phyloP scores from a whole-genome alignment of 2,888 invertebrate species.

The Polydrusus tereticollis region DNA sequence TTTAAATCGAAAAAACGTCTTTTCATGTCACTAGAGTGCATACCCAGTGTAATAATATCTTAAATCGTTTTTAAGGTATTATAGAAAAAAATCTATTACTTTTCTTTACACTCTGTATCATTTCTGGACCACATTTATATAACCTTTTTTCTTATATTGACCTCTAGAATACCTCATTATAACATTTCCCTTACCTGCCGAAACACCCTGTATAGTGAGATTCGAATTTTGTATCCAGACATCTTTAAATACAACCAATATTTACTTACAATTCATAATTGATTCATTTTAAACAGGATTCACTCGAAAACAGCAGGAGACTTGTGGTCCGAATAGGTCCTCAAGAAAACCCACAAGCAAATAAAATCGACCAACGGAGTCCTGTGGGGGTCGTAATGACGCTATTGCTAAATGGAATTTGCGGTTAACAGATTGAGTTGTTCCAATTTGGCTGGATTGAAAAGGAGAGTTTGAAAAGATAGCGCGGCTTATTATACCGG shows the following conservation, averaged over 20 bases:
- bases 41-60: too few species aligned
- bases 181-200: too few species aligned
- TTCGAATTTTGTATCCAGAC: too few species aligned
- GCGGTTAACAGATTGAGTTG: constrained; percentile 6
- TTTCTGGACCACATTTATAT: too few species aligned
- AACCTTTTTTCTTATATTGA: too few species aligned
- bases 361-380: constrained; percentile 3
- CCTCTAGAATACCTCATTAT: too few species aligned
- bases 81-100: too few species aligned
- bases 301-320: not conserved
- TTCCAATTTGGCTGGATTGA: not conserved
- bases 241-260: not conserved
- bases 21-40: too few species aligned
- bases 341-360: constrained; percentile 1
- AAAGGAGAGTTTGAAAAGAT: not conserved
- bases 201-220: too few species aligned
- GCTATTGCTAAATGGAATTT: not conserved
- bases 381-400: constrained; percentile 12
- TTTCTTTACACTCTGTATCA: too few species aligned
- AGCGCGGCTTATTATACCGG: not conserved
- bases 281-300: not conserved
- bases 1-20: too few species aligned
- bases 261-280: not conserved
- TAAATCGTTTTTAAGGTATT: too few species aligned
- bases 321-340: not conserved